Evolutionary conservation across 92 coral and sea anemone species (phyloP).

Genomic region (Siderastrea radians): DNA sequence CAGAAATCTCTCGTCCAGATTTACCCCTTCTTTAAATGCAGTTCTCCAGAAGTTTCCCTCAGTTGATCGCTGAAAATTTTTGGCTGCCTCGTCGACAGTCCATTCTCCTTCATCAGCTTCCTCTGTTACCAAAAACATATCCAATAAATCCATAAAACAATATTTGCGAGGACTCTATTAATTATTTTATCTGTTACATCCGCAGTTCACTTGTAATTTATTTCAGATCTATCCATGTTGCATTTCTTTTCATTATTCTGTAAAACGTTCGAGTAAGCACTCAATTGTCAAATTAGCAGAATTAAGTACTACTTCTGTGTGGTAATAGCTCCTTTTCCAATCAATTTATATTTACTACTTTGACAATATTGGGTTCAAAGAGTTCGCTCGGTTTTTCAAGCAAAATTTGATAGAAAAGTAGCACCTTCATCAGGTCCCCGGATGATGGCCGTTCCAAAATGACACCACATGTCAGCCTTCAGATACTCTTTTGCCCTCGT

Average conservation of each 20-base stretch:
- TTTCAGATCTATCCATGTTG: too few species aligned
- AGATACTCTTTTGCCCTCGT: not conserved
- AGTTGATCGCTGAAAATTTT: not conserved
- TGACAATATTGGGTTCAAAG: too few species aligned
- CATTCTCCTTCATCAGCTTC: slow-evolving; percentile 13
- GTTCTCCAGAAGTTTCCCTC: slow-evolving; percentile 10
- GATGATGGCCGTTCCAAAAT: slow-evolving; percentile 27
- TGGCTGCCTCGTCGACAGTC: slow-evolving; percentile 8
- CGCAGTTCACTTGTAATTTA: not conserved
- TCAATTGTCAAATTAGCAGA: too few species aligned
- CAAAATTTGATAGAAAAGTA: too few species aligned
- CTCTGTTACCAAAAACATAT: not conserved
- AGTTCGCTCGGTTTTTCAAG: too few species aligned
- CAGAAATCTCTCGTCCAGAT: slow-evolving; percentile 9
- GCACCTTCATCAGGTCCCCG: slow-evolving; percentile 37
- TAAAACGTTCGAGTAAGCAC: too few species aligned
- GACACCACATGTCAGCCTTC: slow-evolving; percentile 50
- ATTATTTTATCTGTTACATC: not conserved
- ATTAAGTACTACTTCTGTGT: too few species aligned
- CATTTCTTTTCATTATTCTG: too few species aligned
- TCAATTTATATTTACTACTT: too few species aligned
- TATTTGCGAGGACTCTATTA: not conserved
- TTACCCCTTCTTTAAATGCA: slow-evolving; percentile 22
- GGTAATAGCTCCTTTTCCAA: too few species aligned
- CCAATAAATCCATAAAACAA: not conserved